Base-by-base conservation (phyloP, 2,113 vertebrate genomes). In the Clarias batrachus region DNA sequence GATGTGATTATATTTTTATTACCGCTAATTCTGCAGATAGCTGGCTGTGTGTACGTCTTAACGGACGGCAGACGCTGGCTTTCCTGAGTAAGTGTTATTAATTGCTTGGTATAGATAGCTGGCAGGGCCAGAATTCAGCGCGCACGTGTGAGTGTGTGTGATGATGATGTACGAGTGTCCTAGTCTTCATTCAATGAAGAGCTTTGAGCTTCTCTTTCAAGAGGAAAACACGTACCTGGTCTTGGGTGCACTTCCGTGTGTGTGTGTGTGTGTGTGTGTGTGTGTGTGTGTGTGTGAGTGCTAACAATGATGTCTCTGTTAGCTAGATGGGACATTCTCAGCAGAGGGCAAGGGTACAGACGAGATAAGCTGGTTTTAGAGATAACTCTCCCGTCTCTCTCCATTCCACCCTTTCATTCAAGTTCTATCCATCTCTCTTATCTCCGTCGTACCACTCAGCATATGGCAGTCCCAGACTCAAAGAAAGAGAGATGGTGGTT, bases 1-100 rank as follows among this genome's bases (percentile, higher is more conserved):
- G 84, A 89, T 86, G 86, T 89, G 88, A 90, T 90, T 90, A 87
- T 87, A 90, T 85, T 88, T 88, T 89, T 90, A 89, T 89, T 90
- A 90, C 84, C 65, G 48, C 80, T 81, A 87, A 90, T 86, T 85
- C 86, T 82, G 73, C 74, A 79, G 80, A 62, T 82, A 85, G 82
- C 86, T 81, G 84, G 60, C 21, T 82, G 48, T 73, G 84, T 81
- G 84, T 79, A 68, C 79, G 78, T 86, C 62, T 71, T 41, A 86
- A 84, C 59, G n/a, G 66, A 74, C n/a, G 81, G 76, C 86, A 88
- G 83, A 86, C 89, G 70, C 81, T 62, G 80, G 86, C 71, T 87
- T 87, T 85, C 89, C 57, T 82, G 82, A 87, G 59, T 87, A 87
- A 90, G 89, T 87, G 74, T 90, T 89, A 90, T 89, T 89, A 90